Evolutionary conservation across 1,140 invertebrate genomes (phyloP), one percentile per base, ranked within the genome.

Genomic region (Polyergus mexicanus): DNA sequence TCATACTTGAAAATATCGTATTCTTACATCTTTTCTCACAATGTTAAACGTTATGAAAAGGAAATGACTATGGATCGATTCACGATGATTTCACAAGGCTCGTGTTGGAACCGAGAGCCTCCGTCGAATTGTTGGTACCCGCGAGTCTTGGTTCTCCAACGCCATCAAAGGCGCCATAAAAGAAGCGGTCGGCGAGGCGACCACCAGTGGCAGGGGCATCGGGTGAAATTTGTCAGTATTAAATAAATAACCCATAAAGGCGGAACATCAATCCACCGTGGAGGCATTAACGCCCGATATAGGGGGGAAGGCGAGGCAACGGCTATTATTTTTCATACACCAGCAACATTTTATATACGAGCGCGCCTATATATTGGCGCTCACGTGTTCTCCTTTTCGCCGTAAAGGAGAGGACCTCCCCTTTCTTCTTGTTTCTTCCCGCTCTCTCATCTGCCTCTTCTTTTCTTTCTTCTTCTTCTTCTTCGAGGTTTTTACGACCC

Each of bases 201-300:
- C 84, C 85, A 92, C 28, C 87, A 58, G 63, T 87, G 89, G 81
- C 65, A 80, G 66, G 85, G 88, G 88, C 71, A 86, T 69, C 60
- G 81, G 89, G 91, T 89, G 92, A 94, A 90, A 95, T 95, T 95
- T 95, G 94, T 95, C 94, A 94, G 94, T 94, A 94, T 95, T 95
- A 95, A 94, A 95, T 95, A 94, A 95, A 94, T 94, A 94, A 94
- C 92, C 92, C 94, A 95, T 95, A 94, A 95, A 95, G 90, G 90
- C 86, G 86, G 87, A 93, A 93, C 94, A 95, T 95, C 94, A 94
- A 95, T 95, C 92, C 92, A 72, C 91, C 84, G 91, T 89, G 86
- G 91, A 92, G 92, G 90, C 93, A 95, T 95, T 95, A 95, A 94
- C 94, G 94, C 92, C 91, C 93, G 92, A 94, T 95, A 95, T 92